Evolutionary conservation across 1,140 invertebrate genomes (phyloP).

Genomic region (Atopsyche davidsoni): DNA sequence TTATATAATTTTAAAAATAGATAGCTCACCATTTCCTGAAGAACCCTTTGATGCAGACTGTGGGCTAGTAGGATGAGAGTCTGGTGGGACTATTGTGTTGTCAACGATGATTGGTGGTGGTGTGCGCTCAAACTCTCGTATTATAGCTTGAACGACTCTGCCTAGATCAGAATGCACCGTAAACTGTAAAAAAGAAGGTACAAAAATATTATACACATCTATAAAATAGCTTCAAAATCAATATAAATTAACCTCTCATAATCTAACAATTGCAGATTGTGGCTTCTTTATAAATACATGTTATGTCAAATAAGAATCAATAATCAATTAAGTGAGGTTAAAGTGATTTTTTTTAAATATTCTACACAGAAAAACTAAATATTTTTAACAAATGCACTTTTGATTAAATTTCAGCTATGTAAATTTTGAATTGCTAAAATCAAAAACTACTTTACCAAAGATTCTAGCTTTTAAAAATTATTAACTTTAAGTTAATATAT

Average conservation of each 20-base stretch:
- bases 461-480: not conserved
- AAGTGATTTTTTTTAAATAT: not conserved
- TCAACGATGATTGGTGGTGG: conserved; percentile 10
- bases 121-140: conserved; percentile 59
- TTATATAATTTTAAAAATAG: too few relatives aligned
- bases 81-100: too few relatives aligned
- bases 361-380: not conserved
- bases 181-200: conserved; percentile 46
- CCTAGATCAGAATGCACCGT: conserved; percentile 70
- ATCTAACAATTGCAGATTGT: too few relatives aligned
- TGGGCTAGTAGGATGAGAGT: too few relatives aligned
- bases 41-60: too few relatives aligned
- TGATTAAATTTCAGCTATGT: not conserved
- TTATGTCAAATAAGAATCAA: not conserved
- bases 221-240: not conserved
- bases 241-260: too few relatives aligned
- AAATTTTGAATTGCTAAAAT: conserved; percentile 10
- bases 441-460: not conserved
- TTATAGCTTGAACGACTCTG: conserved; percentile 68
- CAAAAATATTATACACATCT: not conserved
- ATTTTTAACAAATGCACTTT: not conserved
- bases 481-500: not conserved
- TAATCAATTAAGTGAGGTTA: not conserved
- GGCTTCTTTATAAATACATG: not conserved
- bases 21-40: too few relatives aligned